Base-by-base conservation (phyloP, 2,888 invertebrate species). In the Tetanocera ferruginea region DNA sequence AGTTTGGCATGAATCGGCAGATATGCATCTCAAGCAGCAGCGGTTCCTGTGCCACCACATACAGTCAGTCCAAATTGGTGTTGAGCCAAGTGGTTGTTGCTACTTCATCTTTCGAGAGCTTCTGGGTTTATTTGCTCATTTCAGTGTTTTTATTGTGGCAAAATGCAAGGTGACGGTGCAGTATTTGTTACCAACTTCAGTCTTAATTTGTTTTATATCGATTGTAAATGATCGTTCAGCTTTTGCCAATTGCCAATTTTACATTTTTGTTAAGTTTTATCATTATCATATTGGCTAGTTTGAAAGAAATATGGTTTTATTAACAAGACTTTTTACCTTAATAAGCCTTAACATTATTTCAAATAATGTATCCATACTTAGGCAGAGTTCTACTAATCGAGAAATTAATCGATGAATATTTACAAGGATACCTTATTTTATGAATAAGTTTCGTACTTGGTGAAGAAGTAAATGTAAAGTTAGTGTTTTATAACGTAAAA, bases 181-280 rank as follows among this genome's bases (percentile, higher is more conserved):
- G 28, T n/a, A 17, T 28, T 64, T 55, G 71, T 37, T n/a, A 9
- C 11, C n/a, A 57, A 19, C 51, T 51, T 28, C 34, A 55, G 71
- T 69, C 62, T 78, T 78, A 78, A 78, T 78, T 78, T 78, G 72
- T 78, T 78, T 66, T 49, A 43, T 76, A 52, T 73, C 73, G 76
- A 78, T 78, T 70, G 43, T 62, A 78, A 76, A 73, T 76, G 60
- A 62, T 74, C 76, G 70, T 51, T 34, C 73, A 52, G 69, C 66
- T 76, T 43, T 70, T 69, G 76, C 49, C 74, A 74, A 64, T 74
- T 62, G n/a, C 34, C 34, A 17, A 28, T 66, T 19, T 17, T n/a
- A 49, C 31, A 74, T 62, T 74, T 64, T 52, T 66, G 51, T 51
- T 51, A 51, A 71, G 34, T 60, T 25, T 60, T 17, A 14, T 28